phyloP scores from a whole-genome alignment of 2,797 vertebrate genomes.

The Chelon auratus region DNA sequence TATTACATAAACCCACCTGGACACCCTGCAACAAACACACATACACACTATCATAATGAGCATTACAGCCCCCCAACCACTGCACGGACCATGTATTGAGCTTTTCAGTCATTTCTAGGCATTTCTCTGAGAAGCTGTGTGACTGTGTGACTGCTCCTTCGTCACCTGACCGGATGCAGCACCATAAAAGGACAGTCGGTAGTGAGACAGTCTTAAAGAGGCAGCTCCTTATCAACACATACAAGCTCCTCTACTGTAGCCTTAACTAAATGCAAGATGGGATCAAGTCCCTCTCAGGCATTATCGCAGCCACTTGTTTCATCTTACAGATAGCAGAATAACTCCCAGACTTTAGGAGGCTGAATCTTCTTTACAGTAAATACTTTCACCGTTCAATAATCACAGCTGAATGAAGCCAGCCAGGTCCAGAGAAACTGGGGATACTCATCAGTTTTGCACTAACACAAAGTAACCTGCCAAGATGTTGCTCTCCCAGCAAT shows the following conservation, averaged over 20 bases:
- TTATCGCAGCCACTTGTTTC: conserved; percentile 28
- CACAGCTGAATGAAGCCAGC: conserved; percentile 22
- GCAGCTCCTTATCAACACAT: conserved; percentile 60
- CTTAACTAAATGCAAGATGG: conserved; percentile 69
- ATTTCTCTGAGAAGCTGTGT: conserved; percentile 82
- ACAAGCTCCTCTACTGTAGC: conserved; percentile 61
- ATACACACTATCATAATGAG: conserved; percentile 49
- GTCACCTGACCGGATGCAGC: conserved; percentile 86
- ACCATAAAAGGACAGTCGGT: conserved; percentile 84
- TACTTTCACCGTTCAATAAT: conserved; percentile 20
- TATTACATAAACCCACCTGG: conserved; percentile 82
- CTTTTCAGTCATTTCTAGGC: conserved; percentile 85
- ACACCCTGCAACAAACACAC: conserved; percentile 56
- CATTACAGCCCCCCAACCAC: conserved; percentile 60
- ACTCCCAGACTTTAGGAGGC: conserved; percentile 7
- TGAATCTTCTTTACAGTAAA: neutral
- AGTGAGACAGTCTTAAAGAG: conserved; percentile 85
- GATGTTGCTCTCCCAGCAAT: conserved; percentile 48
- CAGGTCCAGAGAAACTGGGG: conserved; percentile 16
- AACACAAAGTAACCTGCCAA: conserved; percentile 36
- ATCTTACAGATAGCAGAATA: conserved; percentile 6
- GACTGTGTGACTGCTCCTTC: conserved; percentile 60
- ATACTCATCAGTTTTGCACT: conserved; percentile 31
- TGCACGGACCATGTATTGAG: conserved; percentile 73
- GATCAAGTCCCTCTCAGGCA: conserved; percentile 49